Evolutionary conservation across 1,140 invertebrate species (phyloP), one percentile per base, ranked within the genome.

Genomic region (Leptinotarsa texana): DNA sequence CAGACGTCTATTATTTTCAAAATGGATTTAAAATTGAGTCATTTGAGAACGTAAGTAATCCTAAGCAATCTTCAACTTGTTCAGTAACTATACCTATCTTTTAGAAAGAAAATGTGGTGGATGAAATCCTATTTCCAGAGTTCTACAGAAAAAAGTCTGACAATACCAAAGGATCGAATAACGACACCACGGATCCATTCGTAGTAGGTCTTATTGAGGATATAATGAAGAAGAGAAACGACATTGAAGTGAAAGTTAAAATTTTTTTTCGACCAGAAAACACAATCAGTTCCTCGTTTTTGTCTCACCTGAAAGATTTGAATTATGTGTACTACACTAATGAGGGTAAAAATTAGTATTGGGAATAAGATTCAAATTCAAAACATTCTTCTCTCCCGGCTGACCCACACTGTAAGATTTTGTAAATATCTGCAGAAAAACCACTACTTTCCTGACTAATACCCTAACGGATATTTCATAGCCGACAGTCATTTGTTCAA

Each of bases 181-280:
- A 88, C 17, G 89, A 92, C 74, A 92, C 93, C 0, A 91, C 92
- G 0, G 90, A 93, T 77, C 93, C 94, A 3, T 95, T 94, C 83
- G 89, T 91, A 77, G 89, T 83, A 42, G 82, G 79, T n/a, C 13
- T 81, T 18, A 84, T 84, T 63, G 79, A 83, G 71, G 76, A 80
- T 27, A 80, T 83, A 47, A 65, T 65, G 2, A 72, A 79, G 48
- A 73, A 69, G 47, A 78, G 75, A 22, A 85, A 87, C 75, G 89
- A 93, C 75, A 90, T 94, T 61, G 90, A 88, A 76, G 83, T 95
- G 3, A 89, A 86, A 83, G 89, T 95, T 1, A 89, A 89, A 70
- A 90, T 93, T 77, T 88, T 95, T 81, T 95, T 93, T 80, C 88
- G 94, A 78, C 92, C 93, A 2, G 93, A 95, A 86, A 92, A 95